Evolutionary conservation across 2,888 invertebrate species (phyloP).

Genomic region (Drosophila atripex): DNA sequence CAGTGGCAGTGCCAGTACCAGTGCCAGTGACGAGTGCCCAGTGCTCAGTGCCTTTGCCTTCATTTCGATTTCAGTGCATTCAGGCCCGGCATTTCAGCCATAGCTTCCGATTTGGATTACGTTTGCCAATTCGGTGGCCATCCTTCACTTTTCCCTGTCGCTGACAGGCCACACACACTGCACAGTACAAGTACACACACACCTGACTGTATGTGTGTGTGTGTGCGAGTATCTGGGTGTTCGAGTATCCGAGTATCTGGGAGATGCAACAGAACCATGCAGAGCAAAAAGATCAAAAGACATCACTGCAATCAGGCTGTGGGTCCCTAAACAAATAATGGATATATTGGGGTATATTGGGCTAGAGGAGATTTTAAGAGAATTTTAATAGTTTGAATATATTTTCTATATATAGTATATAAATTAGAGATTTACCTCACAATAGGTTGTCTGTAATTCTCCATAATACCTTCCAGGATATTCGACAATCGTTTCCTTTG

Average conservation of each 20-base stretch:
- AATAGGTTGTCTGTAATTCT: not conserved
- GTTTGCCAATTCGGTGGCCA: conserved; percentile 46
- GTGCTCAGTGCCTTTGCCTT: not conserved
- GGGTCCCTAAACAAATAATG: conserved; percentile 28
- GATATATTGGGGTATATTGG: conserved; percentile 12
- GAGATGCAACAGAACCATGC: conserved; percentile 38
- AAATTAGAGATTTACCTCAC: not conserved
- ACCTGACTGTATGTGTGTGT: conserved; percentile 15
- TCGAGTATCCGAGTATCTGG: conserved; percentile 2
- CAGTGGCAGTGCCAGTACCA: too few relatives aligned
- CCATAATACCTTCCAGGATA: conserved; percentile 7
- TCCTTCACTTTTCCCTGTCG: conserved; percentile 40
- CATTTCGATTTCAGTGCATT: conserved; percentile 40
- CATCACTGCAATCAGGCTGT: conserved; percentile 54
- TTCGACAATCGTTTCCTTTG: not conserved
- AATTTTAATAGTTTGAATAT: too few relatives aligned
- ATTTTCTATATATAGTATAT: too few relatives aligned
- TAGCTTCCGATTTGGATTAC: conserved; percentile 45
- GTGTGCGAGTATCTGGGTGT: conserved; percentile 5
- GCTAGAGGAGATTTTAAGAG: not conserved
- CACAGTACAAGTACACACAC: not conserved
- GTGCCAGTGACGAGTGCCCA: too few relatives aligned
- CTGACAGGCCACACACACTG: conserved; percentile 48
- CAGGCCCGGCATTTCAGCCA: conserved; percentile 13
- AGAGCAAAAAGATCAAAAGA: conserved; percentile 70